phyloP scores from a whole-genome alignment of 2,113 vertebrate genomes.

The Herpailurus yagouaroundi region DNA sequence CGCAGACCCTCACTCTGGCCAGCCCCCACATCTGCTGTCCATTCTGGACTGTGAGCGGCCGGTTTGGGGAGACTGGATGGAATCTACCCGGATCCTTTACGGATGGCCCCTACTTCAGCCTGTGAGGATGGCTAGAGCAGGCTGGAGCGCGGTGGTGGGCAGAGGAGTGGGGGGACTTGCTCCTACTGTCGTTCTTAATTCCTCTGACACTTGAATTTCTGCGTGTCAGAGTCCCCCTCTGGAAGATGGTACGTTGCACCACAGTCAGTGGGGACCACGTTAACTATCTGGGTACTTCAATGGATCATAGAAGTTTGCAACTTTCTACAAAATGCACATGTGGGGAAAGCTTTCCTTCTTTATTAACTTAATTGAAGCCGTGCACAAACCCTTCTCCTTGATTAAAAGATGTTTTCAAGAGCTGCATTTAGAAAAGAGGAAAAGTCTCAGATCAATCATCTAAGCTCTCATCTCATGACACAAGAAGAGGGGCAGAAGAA shows the following conservation, averaged over 20 bases:
- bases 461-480: not conserved
- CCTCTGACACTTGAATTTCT: not conserved
- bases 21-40: not conserved
- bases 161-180: no score
- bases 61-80: not conserved
- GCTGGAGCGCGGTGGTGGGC: not conserved
- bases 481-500: not conserved
- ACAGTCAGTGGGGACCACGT: not conserved
- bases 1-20: not conserved
- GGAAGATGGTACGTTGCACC: not conserved
- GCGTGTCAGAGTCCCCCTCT: not conserved
- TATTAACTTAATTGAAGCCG: not conserved
- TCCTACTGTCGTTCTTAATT: not conserved
- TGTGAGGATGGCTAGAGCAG: rapidly evolving
- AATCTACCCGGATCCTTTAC: not conserved
- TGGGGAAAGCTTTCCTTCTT: not conserved
- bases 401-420: not conserved
- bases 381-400: not conserved
- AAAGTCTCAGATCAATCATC: not conserved
- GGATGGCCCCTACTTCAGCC: no score
- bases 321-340: not conserved
- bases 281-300: not conserved
- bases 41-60: not conserved
- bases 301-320: not conserved
- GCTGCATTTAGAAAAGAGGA: not conserved